Conservation (phyloP, 2,113 vertebrate genomes). For the Equus przewalskii region DNA sequence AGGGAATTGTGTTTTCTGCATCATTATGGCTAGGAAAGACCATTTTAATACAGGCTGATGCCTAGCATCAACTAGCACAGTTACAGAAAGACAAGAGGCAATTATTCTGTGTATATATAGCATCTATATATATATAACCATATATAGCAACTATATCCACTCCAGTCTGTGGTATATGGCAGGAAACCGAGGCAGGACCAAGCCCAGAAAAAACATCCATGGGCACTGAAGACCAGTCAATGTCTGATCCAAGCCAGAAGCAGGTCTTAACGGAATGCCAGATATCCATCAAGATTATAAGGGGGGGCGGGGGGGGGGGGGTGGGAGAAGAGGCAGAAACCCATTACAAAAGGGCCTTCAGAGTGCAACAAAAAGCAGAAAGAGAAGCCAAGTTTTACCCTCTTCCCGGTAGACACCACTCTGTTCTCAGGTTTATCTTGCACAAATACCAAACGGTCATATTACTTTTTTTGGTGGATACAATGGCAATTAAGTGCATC, state of each 20-base stretch:
- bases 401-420: not conserved
- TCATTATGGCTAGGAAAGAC: not conserved
- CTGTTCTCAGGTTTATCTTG: not conserved
- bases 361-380: not conserved
- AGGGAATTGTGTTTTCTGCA: not conserved
- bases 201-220: not conserved
- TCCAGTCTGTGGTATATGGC: not conserved
- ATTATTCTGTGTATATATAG: not conserved
- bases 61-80: not conserved
- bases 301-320: too few species aligned
- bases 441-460: not conserved
- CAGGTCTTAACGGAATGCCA: not conserved
- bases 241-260: not conserved
- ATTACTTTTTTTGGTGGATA: not conserved
- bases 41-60: not conserved
- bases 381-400: not conserved
- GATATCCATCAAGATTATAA: not conserved
- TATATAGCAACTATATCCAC: fast-evolving
- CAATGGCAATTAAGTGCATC: not conserved
- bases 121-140: not conserved
- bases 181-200: not conserved
- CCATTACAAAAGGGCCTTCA: not conserved
- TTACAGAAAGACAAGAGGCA: not conserved
- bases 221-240: not conserved
- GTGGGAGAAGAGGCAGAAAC: not conserved